Percentiles rank a stretch among this genome's conserved stretches.
Conservation (phyloP, 2,797 vertebrate genomes). For the Zalophus californianus region DNA sequence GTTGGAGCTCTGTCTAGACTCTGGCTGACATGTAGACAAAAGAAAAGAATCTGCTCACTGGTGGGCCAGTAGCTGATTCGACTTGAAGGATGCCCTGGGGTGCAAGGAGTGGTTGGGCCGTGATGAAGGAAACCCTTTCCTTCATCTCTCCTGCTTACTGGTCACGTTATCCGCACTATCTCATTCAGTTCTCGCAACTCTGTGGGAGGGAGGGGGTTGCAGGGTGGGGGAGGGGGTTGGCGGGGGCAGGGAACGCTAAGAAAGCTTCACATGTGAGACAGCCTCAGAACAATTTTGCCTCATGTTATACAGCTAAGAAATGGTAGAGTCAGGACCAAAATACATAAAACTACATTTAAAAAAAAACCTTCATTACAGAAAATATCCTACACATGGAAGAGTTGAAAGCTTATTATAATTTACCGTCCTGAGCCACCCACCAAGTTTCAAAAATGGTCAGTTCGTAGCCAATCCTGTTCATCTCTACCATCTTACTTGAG, state of each 20-base stretch:
- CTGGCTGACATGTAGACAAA: conserved; percentile 50
- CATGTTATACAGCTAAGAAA: background rate
- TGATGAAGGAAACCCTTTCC: background rate
- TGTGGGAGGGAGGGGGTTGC: too few relatives aligned
- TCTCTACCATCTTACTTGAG: background rate
- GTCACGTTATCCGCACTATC: background rate
- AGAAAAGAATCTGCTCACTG: background rate
- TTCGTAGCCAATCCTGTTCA: background rate
- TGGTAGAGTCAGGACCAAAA: background rate
- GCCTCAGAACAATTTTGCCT: background rate
- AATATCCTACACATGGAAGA: background rate
- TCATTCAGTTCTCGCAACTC: background rate
- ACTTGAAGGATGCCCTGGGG: background rate
- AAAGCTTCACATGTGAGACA: background rate
- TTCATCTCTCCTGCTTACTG: background rate
- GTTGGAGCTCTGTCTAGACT: conserved; percentile 59
- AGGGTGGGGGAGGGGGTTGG: background rate
- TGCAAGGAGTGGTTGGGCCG: background rate
- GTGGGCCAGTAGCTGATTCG: background rate
- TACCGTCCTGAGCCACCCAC: background rate
- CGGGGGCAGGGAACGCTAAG: background rate
- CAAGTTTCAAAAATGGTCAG: background rate
- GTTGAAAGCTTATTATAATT: background rate
- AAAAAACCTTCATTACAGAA: background rate
- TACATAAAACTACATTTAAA: background rate